phyloP scores from a whole-genome alignment of 2,113 vertebrate species.

The Pionites leucogaster region DNA sequence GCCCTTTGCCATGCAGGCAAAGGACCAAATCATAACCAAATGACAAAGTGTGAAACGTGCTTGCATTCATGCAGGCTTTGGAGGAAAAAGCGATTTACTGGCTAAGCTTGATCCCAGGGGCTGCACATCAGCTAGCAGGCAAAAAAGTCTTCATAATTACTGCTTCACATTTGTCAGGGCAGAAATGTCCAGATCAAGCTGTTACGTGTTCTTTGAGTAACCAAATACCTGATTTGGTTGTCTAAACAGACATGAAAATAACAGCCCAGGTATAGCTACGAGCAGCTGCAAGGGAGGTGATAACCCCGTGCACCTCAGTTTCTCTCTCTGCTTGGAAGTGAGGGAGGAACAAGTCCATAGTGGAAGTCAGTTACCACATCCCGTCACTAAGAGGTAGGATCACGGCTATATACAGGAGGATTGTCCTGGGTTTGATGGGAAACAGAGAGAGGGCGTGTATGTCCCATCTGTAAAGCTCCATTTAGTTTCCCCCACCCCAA shows the following conservation, averaged over 20 bases:
- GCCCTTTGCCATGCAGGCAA: background rate
- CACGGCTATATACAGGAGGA: background rate
- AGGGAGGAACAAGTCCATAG: background rate
- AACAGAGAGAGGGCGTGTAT: accelerated
- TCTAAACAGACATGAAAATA: background rate
- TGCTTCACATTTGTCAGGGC: background rate
- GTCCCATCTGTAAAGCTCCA: background rate
- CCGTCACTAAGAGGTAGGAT: background rate
- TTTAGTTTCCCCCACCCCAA: background rate
- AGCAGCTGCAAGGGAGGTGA: background rate
- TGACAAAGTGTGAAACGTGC: background rate
- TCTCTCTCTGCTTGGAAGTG: background rate
- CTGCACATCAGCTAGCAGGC: accelerated
- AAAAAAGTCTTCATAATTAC: background rate
- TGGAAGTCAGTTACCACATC: background rate
- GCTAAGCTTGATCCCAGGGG: background rate
- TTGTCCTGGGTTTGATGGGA: background rate
- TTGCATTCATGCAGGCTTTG: background rate
- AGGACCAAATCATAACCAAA: background rate
- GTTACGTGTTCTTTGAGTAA: background rate
- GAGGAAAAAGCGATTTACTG: background rate
- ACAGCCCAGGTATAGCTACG: background rate
- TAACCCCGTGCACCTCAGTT: background rate
- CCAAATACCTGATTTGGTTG: background rate
- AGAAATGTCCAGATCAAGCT: background rate